A percentile compares a stretch with the other conserved stretches of the same genome.
phyloP scores from a whole-genome alignment of 2,113 vertebrate genomes.

The Tyto alba region DNA sequence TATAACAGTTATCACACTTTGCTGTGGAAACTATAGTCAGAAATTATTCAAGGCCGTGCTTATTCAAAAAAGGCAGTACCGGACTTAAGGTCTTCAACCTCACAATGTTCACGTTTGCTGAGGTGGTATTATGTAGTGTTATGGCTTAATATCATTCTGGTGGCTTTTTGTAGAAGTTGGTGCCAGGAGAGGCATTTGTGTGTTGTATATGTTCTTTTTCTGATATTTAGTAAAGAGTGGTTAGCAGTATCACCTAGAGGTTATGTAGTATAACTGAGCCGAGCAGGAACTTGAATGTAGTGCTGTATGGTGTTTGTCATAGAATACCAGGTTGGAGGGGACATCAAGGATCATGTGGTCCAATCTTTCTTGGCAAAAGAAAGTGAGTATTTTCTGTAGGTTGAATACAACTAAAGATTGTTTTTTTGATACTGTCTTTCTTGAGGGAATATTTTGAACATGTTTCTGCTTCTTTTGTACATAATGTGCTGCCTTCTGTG shows the following conservation, averaged over 20 bases:
- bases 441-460: background rate
- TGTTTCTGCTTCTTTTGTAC: background rate
- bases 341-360: no score
- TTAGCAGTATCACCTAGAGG: fast-evolving
- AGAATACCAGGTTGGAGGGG: no score
- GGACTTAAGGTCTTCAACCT: background rate
- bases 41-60: background rate
- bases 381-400: background rate
- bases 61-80: background rate
- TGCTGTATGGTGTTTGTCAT: background rate
- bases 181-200: background rate
- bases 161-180: background rate
- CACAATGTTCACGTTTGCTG: fast-evolving
- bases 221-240: background rate
- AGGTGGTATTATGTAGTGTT: background rate
- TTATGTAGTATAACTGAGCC: background rate
- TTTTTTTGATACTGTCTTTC: background rate
- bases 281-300: fast-evolving
- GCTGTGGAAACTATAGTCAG: background rate
- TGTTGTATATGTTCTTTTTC: fast-evolving
- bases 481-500: background rate
- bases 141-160: background rate
- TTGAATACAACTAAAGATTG: background rate
- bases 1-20: background rate
- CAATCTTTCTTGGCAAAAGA: no score